These are phyloP conservation scores for Sylvicola cinctus DNA, from an alignment of 2,888 invertebrate species.

Conservation along the genomic window DNA sequence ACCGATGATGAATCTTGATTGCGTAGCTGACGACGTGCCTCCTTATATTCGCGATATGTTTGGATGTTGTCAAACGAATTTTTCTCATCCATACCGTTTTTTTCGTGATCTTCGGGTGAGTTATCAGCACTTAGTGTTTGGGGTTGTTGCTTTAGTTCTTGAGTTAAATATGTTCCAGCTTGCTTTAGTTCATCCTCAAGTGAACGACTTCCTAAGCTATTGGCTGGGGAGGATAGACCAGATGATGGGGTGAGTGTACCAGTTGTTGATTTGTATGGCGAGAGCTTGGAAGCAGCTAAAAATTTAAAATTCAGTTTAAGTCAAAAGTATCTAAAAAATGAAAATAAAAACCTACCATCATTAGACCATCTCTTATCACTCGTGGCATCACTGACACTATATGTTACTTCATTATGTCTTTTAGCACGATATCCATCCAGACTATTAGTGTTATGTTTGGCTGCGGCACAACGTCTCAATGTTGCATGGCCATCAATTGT, in stretches of 20 bases:
- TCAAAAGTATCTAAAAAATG: no score
- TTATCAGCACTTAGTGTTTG: no score
- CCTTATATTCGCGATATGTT: slow-evolving; percentile 61
- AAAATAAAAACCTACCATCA: slow-evolving; percentile 24
- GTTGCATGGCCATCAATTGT: slow-evolving; percentile 25
- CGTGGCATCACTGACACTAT: slow-evolving; percentile 71
- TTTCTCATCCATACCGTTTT: slow-evolving; percentile 7
- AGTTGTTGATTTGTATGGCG: no score
- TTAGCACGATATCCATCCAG: slow-evolving; percentile 10
- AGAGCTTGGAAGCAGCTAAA: no score
- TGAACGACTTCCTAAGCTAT: no score
- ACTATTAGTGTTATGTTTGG: slow-evolving; percentile 12
- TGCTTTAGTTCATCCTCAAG: no score
- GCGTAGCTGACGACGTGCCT: slow-evolving; percentile 68
- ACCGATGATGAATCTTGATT: slow-evolving; percentile 50
- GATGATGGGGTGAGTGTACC: no score
- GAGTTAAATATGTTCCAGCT: no score
- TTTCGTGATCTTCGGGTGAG: slow-evolving; percentile 2
- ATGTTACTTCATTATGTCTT: slow-evolving; percentile 75
- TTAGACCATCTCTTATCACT: slow-evolving; percentile 70
- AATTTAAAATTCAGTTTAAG: no score
- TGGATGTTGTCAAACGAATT: slow-evolving; percentile 7
- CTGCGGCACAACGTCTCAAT: slow-evolving; percentile 18
- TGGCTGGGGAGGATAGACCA: no score
- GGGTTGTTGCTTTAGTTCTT: no score